Percentiles rank a stretch among this genome's conserved stretches.
These are phyloP conservation scores for Cyprinodon tularosa DNA, from an alignment of 2,113 vertebrate genomes.

Conservation along the genomic window DNA sequence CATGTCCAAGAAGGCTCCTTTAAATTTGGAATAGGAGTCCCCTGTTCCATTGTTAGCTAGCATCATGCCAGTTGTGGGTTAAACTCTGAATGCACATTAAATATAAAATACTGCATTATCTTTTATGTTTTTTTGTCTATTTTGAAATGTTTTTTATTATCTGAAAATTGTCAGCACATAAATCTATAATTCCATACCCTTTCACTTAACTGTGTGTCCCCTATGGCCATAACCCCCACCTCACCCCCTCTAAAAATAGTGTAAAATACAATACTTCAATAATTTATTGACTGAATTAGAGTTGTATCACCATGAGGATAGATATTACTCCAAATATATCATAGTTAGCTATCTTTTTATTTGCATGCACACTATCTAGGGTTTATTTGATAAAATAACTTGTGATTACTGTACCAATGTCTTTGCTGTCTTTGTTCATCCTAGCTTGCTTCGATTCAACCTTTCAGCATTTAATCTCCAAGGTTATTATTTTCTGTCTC, in stretches of 20 bases:
- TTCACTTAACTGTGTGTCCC: background rate
- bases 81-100: constrained; percentile 35
- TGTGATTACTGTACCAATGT: constrained; percentile 10
- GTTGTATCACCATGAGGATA: background rate
- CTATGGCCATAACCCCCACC: background rate
- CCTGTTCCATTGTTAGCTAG: constrained; percentile 46
- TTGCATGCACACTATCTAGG: background rate
- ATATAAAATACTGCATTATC: background rate
- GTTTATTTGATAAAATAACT: constrained; percentile 24
- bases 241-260: background rate
- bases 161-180: background rate
- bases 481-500: constrained; percentile 53
- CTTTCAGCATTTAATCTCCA: constrained; percentile 45
- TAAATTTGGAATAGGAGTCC: constrained; percentile 33
- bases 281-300: background rate
- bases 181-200: background rate
- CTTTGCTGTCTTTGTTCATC: constrained; percentile 38
- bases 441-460: constrained; percentile 30
- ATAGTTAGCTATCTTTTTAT: no score
- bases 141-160: background rate
- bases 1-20: constrained; percentile 49
- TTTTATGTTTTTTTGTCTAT: background rate
- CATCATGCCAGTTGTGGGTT: constrained; percentile 59
- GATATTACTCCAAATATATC: background rate
- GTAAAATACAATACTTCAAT: no score